These are phyloP conservation scores for Girardinus metallicus DNA, from an alignment of 2,797 vertebrate species.

Conservation along the genomic window DNA sequence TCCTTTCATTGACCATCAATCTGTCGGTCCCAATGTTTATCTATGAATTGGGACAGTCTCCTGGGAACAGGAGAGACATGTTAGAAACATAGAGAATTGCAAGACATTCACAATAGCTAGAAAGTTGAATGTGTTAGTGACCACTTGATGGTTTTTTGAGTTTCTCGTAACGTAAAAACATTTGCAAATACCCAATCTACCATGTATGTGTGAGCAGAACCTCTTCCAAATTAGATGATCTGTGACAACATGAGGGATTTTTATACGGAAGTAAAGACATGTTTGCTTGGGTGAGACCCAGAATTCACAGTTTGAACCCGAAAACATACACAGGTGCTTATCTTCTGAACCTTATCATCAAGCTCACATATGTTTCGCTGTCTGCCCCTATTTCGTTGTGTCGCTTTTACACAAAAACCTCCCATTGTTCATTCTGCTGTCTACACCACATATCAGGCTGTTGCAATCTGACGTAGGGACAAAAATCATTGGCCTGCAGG, in stretches of 20 bases:
- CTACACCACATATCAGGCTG: not conserved
- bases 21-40: constrained; percentile 2
- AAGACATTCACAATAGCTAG: not conserved
- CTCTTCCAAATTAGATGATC: constrained; percentile 3
- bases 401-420: not conserved
- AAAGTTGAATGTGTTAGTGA: not conserved
- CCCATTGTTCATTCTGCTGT: constrained; percentile 2
- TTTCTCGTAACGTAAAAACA: not conserved
- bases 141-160: not conserved
- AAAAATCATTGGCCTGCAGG: not conserved
- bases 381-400: not conserved
- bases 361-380: not conserved
- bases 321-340: constrained; percentile 14
- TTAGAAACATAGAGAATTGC: constrained; percentile 10
- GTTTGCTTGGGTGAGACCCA: constrained; percentile 53
- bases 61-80: constrained; percentile 21
- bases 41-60: constrained; percentile 10
- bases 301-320: constrained; percentile 26
- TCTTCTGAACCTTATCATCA: not conserved
- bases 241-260: constrained; percentile 13
- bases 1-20: constrained; percentile 1
- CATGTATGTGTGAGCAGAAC: not conserved
- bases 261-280: constrained; percentile 55
- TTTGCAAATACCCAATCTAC: not conserved
- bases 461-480: not conserved